Evolutionary conservation across 2,113 vertebrate genomes (phyloP), one percentile per base, ranked within the genome.

Genomic region (Ahaetulla prasina): DNA sequence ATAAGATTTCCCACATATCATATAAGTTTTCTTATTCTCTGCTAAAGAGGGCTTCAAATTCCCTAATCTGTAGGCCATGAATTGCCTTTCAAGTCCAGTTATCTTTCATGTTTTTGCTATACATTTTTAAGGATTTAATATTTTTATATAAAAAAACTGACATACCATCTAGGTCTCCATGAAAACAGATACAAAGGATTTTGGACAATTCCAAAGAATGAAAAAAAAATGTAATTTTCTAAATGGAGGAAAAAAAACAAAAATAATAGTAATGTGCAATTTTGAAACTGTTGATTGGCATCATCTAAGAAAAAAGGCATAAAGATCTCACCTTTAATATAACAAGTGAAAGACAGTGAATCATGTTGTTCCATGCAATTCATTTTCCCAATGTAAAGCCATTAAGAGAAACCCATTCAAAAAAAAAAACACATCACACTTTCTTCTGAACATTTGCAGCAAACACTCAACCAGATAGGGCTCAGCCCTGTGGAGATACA

Each of bases 81-180:
- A 84, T 54, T 50, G 88, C 52, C 68, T 85, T 89, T 85, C 22
- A 27, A 22, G 22, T 85, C 39, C 45, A 89, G 50, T 92, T 92
- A 89, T 12, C 39, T 57, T 92, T 92, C 88, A 60, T 85, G 20
- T 50, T 74, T 92, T 92, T 92, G 85, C 88, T 55, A 74, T 85
- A 57, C 23, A 84, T 92, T 47, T 88, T 85, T 25, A 85, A 30
- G 9, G 8, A 53, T 89, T 85, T 57, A 92, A 89, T 85, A 20
- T 23, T 39, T 60, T 39, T 45, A 60, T 86, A 20, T 50, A 50
- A 1, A 35, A 80, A 39, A 43, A 80, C 20, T 80, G 9, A 80
- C 35, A 80, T 80, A 20, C 8, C 35, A 80, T 20, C 35, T 80
- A 39, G 35, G 2, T 43, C 74, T 35, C 35, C 6, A 22, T 80